Base-by-base conservation (phyloP, 1,140 invertebrate species). In the Paraescarpia echinospica region DNA sequence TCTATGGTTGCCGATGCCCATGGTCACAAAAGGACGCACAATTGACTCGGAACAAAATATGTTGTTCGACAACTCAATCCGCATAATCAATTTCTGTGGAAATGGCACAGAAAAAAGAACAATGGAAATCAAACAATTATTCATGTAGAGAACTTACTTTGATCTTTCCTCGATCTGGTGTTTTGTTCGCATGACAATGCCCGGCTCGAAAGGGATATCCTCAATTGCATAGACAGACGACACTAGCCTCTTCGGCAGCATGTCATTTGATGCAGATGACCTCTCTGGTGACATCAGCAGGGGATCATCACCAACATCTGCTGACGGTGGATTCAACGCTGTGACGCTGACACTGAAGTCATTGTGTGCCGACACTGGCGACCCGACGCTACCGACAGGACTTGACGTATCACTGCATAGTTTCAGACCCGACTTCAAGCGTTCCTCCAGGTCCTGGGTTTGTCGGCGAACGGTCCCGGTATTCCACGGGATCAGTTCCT, bases 401-500 rank as follows among this genome's bases (percentile, higher is more conserved):
- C 93, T 88, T 88, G 90, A 92, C 89, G 90, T n/a, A 22, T 51
- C 91, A 33, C 91, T 34, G 35, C 35, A 59, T n/a, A 35, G 35
- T 41, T n/a, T 89, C 22, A 48, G 33, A 48, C 90, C 89, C 48
- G 92, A 93, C 33, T 90, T 93, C 35, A 95, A 96, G 4, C 96
- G 94, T 93, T 96, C 97, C 94, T 97, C 97, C 89, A 97, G 95
- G 22, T 97, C 96, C 95, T 96, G 96, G 93, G 96, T 96, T 93
- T 97, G 97, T 91, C 97, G 96, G 93, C 97, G 97, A 0, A 97
- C 97, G 0, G 96, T 97, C 14, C 97, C 92, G 94, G 96, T 91
- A 96, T 96, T 94, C 97, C 97, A 95, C 34, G 97, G 97, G 94
- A 97, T 97, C 77, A 97, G 97, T 91, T 97, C 97, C 92, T 96